Evolutionary conservation across 2,797 vertebrate species (phyloP).

Genomic region (Thaleichthys pacificus): DNA sequence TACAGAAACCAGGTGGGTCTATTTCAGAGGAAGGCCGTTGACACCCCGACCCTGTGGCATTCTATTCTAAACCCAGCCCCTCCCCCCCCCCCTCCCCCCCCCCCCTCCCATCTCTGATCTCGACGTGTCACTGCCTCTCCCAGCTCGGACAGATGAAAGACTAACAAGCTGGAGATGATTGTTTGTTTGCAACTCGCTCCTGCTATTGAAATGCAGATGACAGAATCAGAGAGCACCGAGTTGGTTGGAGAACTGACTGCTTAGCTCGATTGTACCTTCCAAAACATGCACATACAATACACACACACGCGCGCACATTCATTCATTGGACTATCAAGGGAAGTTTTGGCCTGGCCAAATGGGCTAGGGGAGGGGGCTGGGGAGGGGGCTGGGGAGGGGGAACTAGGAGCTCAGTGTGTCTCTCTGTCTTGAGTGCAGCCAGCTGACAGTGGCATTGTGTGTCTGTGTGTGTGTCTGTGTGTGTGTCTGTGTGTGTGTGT

Average conservation of each 20-base stretch:
- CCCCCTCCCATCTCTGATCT: slow-evolving; percentile 14
- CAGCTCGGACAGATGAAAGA: slow-evolving; percentile 55
- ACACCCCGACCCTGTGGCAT: neutral
- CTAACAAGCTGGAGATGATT: slow-evolving; percentile 30
- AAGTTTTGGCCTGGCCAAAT: slow-evolving; percentile 3
- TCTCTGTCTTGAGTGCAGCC: slow-evolving; percentile 55
- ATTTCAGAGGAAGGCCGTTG: neutral
- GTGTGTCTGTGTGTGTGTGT: neutral
- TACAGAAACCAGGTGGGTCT: neutral
- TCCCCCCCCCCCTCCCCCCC: slow-evolving; percentile 28
- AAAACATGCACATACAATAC: slow-evolving; percentile 6
- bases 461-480: neutral
- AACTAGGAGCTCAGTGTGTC: slow-evolving; percentile 40
- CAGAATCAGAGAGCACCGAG: slow-evolving; percentile 38
- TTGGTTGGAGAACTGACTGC: slow-evolving; percentile 35
- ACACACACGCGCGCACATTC: slow-evolving; percentile 3
- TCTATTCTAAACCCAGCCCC: slow-evolving; percentile 39
- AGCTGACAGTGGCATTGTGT: slow-evolving; percentile 57
- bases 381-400: slow-evolving; percentile 26
- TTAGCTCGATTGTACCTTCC: slow-evolving; percentile 55
- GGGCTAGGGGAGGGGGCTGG: too few species aligned
- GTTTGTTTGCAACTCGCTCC: slow-evolving; percentile 55
- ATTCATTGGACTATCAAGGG: neutral
- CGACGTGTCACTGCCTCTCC: slow-evolving; percentile 12
- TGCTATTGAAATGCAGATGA: slow-evolving; percentile 62